Conservation (phyloP, 2,888 invertebrate genomes). For the Argyresthia goedartella region DNA sequence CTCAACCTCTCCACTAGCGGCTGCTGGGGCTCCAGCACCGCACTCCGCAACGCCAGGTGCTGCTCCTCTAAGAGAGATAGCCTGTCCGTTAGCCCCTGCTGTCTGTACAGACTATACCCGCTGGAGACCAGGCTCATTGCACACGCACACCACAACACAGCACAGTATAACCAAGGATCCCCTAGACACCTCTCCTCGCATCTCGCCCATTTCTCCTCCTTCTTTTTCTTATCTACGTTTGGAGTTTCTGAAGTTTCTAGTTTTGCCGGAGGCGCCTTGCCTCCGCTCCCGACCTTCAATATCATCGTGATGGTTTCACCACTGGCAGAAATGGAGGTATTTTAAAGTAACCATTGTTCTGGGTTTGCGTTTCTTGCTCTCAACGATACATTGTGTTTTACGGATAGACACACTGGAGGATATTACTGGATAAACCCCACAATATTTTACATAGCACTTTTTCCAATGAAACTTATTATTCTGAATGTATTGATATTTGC, state of each 20-base stretch:
- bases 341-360: no score
- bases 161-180: constrained; percentile 58
- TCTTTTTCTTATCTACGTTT: constrained; percentile 33
- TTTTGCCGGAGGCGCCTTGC: constrained; percentile 36
- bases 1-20: constrained; percentile 67
- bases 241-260: constrained; percentile 16
- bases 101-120: constrained; percentile 72
- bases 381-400: background rate
- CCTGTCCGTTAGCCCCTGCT: constrained; percentile 64
- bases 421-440: no score
- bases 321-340: no score
- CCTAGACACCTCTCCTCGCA: constrained; percentile 48
- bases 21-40: constrained; percentile 62
- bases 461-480: background rate
- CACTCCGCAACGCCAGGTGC: constrained; percentile 63
- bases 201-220: constrained; percentile 26
- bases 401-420: no score
- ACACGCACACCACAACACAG: constrained; percentile 75
- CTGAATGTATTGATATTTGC: no score
- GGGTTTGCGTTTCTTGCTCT: no score
- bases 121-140: constrained; percentile 73
- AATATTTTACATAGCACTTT: background rate
- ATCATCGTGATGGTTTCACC: constrained; percentile 35
- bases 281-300: constrained; percentile 53
- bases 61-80: constrained; percentile 68